Base-by-base conservation (phyloP, 2,113 vertebrate species). In the Atlantisia rogersi region DNA sequence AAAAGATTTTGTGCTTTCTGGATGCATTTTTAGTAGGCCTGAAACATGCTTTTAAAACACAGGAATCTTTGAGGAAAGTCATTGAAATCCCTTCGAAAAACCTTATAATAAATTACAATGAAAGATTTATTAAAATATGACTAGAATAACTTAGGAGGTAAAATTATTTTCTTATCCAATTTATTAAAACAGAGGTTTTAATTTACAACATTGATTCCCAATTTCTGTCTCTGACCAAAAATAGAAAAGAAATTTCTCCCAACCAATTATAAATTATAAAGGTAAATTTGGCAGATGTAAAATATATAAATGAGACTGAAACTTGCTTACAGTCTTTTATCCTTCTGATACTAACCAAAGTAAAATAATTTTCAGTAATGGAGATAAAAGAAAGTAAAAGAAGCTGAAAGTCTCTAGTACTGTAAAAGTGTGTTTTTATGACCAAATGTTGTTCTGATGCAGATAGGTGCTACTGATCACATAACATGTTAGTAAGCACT, bases 31-130 rank as follows among this genome's bases (percentile, higher is more conserved):
- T 17, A 60, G 40, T 64, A 15, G 35, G 2, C 6, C 4, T 64
- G 31, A 67, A 68, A 63, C 11, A 42, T 26, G 0, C 5, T 58
- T 1, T 46, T 65, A n/a, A 4, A 53, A 46, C 2, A 53, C 1
- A 28, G 3, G 9, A 18, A 1, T 21, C 24, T 75, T n/a, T 42
- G 11, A 11, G 11, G 11, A 42, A 62, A 32, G 10, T 3, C 8
- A n/a, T 2, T 44, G 24, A 86, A 26, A 10, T 31, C 8, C 18
- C 3, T 42, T 44, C 18, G 7, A 42, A 71, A 67, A 85, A 63
- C 7, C 24, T 6, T 31, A 64, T 21, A 14, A 70, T 8, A 56
- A 1, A 18, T 28, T 68, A 28, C 3, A 31, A 8, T 40, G 3
- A 84, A 91, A 76, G 4, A 0, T 62, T 52, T 69, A 55, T 59